Base-by-base conservation (phyloP, 2,888 invertebrate species). In the Rutpela maculata region DNA sequence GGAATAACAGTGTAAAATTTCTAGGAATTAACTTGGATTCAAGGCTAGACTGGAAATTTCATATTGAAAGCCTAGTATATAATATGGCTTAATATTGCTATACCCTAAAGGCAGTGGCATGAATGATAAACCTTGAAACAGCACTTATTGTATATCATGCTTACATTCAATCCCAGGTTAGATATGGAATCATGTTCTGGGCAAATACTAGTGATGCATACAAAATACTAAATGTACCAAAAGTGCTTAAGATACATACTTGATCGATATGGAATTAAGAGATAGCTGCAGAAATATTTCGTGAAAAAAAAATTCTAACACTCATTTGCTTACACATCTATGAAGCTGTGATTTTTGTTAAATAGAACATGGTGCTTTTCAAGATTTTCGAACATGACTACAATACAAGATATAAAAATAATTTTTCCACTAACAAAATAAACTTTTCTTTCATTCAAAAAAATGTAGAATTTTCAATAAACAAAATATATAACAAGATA, bases 401-500 rank as follows among this genome's bases (percentile, higher is more conserved):
- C 10, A 7, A 56, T 6, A 56, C 56, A 17, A 56, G 56, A 56
- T 2, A 56, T 18, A 56, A 56, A 56, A 56, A 56, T 56, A 56
- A 56, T 7, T 7, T 56, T 17, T n/a, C n/a, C n/a, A n/a, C n/a
- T n/a, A n/a, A n/a, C n/a, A n/a, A n/a, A n/a, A n/a, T n/a, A n/a
- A n/a, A 17, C 56, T 10, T 1, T 18, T 56, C 56, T 10, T 56
- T 17, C 17, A 56, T 56, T 17, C 56, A 56, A 56, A 56, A 7
- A 56, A 56, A 56, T 56, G 10, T 56, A 7, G 10, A 56, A 56
- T 56, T 17, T 10, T 56, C 56, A 56, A 56, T 56, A 2, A 10
- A 17, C 10, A 56, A 56, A 56, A 56, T 56, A 56, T 56, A 56
- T 56, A 56, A 56, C 17, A 56, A 56, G 56, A 7, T 56, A 56